A percentile compares a stretch with the other conserved stretches of the same genome.
phyloP scores from a whole-genome alignment of 1,140 invertebrate species.

The Lepidurus apus region DNA sequence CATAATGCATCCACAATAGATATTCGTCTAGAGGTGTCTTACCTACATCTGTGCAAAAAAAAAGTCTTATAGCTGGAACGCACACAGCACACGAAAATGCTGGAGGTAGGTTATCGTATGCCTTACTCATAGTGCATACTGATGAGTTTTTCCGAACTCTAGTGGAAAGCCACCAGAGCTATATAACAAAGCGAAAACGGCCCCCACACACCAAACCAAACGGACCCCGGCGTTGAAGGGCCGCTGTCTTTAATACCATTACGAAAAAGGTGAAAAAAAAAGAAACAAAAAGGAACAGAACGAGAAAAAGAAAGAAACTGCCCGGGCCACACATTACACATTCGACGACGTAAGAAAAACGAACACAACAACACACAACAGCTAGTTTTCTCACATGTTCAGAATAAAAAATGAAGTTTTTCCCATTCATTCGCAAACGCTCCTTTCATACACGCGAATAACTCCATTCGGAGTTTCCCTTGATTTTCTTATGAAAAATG shows the following conservation, averaged over 20 bases:
- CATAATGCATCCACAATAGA: too few species aligned
- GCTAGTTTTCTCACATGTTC: background rate
- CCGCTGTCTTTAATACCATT: too few species aligned
- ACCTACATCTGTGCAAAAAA: background rate
- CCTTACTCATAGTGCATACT: slow-evolving; percentile 1
- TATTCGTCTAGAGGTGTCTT: too few species aligned
- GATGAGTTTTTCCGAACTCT: background rate
- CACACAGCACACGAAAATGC: background rate
- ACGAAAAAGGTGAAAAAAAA: too few species aligned
- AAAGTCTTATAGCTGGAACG: background rate
- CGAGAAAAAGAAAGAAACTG: too few species aligned
- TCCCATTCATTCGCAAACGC: background rate
- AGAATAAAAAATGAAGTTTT: background rate
- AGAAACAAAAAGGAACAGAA: too few species aligned
- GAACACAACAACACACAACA: background rate
- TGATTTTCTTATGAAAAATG: too few species aligned
- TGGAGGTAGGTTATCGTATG: background rate
- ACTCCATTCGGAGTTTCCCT: too few species aligned
- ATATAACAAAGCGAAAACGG: too few species aligned
- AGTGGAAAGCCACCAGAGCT: background rate
- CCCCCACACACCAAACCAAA: too few species aligned
- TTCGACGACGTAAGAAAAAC: background rate
- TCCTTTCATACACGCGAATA: background rate
- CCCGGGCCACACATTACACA: too few species aligned
- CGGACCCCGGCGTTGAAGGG: too few species aligned